Evolutionary conservation across 35 echinoderm and acorn worm species (phyloP), one percentile per base, ranked within the genome.

Genomic region (Amphiura filiformis): DNA sequence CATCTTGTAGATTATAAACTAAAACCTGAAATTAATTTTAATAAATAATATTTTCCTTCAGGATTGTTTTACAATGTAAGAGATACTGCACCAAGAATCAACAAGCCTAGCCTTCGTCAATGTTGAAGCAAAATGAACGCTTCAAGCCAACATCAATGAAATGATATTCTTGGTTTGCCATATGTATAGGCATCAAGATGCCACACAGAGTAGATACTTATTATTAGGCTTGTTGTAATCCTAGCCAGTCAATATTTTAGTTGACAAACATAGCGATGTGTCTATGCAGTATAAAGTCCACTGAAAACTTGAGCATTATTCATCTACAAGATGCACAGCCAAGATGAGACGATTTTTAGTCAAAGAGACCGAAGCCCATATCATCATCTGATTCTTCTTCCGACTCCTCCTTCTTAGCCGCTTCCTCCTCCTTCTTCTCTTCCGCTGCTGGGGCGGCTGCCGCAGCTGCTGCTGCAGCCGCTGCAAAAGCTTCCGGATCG

Each of bases 281-380:
- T n/a, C n/a, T n/a, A n/a, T n/a, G n/a, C n/a, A n/a, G n/a, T n/a
- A n/a, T n/a, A n/a, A n/a, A n/a, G n/a, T n/a, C n/a, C n/a, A n/a
- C n/a, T n/a, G n/a, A n/a, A n/a, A n/a, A n/a, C n/a, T n/a, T n/a
- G n/a, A n/a, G n/a, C n/a, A n/a, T n/a, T n/a, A n/a, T n/a, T n/a
- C n/a, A n/a, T 52, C 7, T 52, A 11, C 44, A 52, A 52, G 20
- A 52, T 52, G 44, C 44, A 52, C 20, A 52, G 7, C 44, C 7
- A 52, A 52, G 20, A 11, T 7, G 20, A 20, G 44, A 11, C 44
- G 20, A 52, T 7, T 52, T 52, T 52, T 93, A 97, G 78, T 97
- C 95, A 89, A 97, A 97, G 86, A 97, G 95, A 64, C 95, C 95
- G 39, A 97, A 97, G 13, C 95, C 95, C 95, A 97, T 97, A 82